Percentiles rank a stretch among this genome's conserved stretches.
Conservation (phyloP, 2,888 invertebrate genomes). For the Drosophila monieri region DNA sequence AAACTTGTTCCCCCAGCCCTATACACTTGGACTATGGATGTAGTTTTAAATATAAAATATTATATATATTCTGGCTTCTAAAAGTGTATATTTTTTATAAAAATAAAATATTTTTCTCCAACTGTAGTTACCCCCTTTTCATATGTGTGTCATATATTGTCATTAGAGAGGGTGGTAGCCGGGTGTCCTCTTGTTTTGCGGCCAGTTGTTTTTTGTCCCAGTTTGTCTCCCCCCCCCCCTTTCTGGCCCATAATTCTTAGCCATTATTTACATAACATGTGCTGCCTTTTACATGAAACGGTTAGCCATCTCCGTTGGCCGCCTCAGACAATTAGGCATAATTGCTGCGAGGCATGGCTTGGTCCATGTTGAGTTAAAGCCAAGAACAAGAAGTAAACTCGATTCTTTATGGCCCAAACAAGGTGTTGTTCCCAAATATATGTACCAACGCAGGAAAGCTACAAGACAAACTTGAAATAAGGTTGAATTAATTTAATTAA, state of each 20-base stretch:
- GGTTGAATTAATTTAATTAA: no score
- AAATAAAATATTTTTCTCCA: neutral
- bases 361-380: conserved; percentile 5
- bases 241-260: conserved; percentile 2
- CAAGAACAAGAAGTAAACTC: neutral
- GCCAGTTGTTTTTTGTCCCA: conserved; percentile 52
- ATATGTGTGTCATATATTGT: conserved; percentile 58
- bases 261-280: conserved; percentile 56
- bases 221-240: conserved; percentile 4
- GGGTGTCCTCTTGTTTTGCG: conserved; percentile 26
- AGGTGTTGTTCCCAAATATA: neutral
- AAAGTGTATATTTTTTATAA: neutral
- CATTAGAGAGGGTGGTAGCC: conserved; percentile 36
- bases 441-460: neutral
- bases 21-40: conserved; percentile 41
- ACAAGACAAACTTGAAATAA: neutral
- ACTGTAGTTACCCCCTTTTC: conserved; percentile 10
- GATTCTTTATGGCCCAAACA: conserved; percentile 1
- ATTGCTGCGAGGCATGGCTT: conserved; percentile 21
- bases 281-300: conserved; percentile 43
- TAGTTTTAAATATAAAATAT: no score
- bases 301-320: conserved; percentile 30
- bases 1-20: conserved; percentile 33
- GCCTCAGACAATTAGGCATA: conserved; percentile 44
- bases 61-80: no score